These are phyloP conservation scores for Dromaius novaehollandiae DNA, from an alignment of 2,113 vertebrate genomes.

Conservation along the genomic window DNA sequence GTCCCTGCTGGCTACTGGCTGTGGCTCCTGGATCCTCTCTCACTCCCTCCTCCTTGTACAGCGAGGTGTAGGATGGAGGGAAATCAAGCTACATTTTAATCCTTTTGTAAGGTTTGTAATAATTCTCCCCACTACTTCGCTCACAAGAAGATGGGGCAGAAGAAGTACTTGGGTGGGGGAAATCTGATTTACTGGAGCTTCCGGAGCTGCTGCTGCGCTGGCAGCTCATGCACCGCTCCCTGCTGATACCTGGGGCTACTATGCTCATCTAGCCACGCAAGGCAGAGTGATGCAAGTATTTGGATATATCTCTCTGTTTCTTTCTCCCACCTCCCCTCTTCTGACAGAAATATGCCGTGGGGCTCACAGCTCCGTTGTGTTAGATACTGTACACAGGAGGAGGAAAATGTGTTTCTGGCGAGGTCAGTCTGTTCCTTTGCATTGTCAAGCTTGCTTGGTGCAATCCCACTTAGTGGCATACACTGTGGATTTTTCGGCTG, in stretches of 20 bases:
- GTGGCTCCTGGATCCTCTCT: neutral
- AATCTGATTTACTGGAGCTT: neutral
- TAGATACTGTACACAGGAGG: rapidly evolving
- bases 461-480: neutral
- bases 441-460: neutral
- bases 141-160: neutral
- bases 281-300: rapidly evolving
- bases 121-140: neutral
- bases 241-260: neutral
- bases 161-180: neutral
- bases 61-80: neutral
- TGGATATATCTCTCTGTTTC: rapidly evolving
- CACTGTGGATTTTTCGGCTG: neutral
- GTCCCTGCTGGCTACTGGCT: too few species aligned
- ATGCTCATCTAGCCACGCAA: neutral
- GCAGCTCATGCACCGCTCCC: neutral
- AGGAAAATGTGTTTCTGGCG: neutral
- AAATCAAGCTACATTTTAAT: neutral
- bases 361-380: rapidly evolving
- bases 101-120: neutral
- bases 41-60: neutral
- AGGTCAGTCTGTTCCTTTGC: neutral
- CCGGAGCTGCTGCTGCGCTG: neutral
- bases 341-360: rapidly evolving
- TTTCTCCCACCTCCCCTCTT: neutral